phyloP scores from a whole-genome alignment of 2,797 vertebrate genomes.

The Saxicola maurus region DNA sequence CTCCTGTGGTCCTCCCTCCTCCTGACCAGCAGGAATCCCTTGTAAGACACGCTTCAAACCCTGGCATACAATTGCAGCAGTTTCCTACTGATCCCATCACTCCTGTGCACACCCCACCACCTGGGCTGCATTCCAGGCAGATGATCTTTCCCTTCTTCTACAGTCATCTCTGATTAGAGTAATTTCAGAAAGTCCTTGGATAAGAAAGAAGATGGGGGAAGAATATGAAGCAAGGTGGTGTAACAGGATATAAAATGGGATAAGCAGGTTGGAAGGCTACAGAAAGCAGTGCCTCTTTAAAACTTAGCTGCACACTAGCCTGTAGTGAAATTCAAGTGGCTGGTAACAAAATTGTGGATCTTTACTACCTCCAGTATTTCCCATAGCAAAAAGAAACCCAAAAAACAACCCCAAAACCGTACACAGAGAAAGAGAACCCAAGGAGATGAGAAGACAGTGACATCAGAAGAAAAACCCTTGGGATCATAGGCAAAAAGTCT shows the following conservation, averaged over 20 bases:
- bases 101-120: background rate
- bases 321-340: background rate
- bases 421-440: background rate
- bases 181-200: background rate
- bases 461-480: background rate
- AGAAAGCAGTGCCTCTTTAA: background rate
- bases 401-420: background rate
- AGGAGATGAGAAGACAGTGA: background rate
- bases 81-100: background rate
- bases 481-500: background rate
- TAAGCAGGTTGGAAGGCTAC: background rate
- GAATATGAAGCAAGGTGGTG: background rate
- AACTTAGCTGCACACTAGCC: rapidly evolving
- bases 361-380: background rate
- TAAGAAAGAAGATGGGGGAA: background rate
- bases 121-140: background rate
- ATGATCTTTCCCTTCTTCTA: background rate
- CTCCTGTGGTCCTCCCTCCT: background rate
- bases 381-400: background rate
- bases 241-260: background rate
- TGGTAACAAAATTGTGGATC: background rate
- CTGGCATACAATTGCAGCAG: background rate
- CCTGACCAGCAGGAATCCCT: background rate
- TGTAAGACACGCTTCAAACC: background rate
- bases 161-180: background rate